phyloP scores from a whole-genome alignment of 2,888 invertebrate genomes.

The Caenorhabditis virilis region DNA sequence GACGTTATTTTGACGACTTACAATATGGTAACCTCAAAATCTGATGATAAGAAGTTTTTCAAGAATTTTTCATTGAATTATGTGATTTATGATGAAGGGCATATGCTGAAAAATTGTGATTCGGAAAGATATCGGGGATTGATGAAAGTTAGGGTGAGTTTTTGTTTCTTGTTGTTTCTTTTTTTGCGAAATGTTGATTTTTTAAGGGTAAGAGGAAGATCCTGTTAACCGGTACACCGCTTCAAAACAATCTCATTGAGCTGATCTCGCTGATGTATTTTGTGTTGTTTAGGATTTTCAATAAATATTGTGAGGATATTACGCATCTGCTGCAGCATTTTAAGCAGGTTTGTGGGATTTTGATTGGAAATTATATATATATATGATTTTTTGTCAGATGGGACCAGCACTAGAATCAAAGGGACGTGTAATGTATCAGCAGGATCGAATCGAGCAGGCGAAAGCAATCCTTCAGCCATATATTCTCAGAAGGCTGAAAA shows the following conservation, averaged over 20 bases:
- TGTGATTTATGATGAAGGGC: slow-evolving; percentile 88
- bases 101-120: slow-evolving; percentile 96
- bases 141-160: slow-evolving; percentile 55
- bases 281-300: slow-evolving; percentile 82
- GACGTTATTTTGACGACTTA: slow-evolving; percentile 68
- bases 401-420: slow-evolving; percentile 44
- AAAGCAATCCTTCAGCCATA: slow-evolving; percentile 96
- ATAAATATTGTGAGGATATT: slow-evolving; percentile 59
- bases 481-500: slow-evolving; percentile 84
- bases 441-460: slow-evolving; percentile 86
- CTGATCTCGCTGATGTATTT: slow-evolving; percentile 90
- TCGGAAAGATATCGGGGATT: slow-evolving; percentile 76
- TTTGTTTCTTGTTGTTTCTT: slow-evolving; percentile 1
- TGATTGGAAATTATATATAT: not conserved
- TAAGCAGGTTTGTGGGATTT: slow-evolving; percentile 48
- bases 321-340: slow-evolving; percentile 57
- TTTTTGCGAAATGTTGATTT: not conserved
- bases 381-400: slow-evolving; percentile 21
- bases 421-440: slow-evolving; percentile 82
- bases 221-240: slow-evolving; percentile 89
- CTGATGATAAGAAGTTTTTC: slow-evolving; percentile 87
- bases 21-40: slow-evolving; percentile 82
- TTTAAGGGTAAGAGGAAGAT: slow-evolving; percentile 83
- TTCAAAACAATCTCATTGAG: slow-evolving; percentile 93
- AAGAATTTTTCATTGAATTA: slow-evolving; percentile 80